phyloP scores from a whole-genome alignment of 2,113 vertebrate genomes.

The Choloepus hoffmanni region DNA sequence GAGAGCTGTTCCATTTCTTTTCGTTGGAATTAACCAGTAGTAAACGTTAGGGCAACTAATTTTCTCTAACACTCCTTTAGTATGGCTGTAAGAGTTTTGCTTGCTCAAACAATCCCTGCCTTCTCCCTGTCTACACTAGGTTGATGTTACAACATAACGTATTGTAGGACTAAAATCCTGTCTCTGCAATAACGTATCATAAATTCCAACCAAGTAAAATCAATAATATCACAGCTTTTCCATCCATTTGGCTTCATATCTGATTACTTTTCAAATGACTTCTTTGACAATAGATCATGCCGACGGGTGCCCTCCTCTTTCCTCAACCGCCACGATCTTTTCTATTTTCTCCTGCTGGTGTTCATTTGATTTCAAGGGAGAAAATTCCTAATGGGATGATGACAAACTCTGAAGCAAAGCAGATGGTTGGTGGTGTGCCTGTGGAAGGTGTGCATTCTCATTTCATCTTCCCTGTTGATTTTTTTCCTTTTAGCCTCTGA shows the following conservation, averaged over 20 bases:
- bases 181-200: not conserved
- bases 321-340: not conserved
- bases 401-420: not conserved
- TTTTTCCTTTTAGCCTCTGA: not conserved
- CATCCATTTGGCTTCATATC: not conserved
- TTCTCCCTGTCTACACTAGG: not conserved
- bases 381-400: not conserved
- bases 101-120: not conserved
- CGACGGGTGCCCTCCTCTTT: not conserved
- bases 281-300: slow-evolving; percentile 48
- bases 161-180: not conserved
- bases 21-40: slow-evolving; percentile 29
- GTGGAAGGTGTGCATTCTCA: not conserved
- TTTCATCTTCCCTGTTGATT: not conserved
- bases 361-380: slow-evolving; percentile 41
- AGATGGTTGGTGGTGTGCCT: not conserved
- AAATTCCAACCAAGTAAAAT: slow-evolving; percentile 60
- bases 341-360: not conserved
- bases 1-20: slow-evolving; percentile 35
- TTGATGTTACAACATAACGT: not conserved
- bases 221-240: not conserved
- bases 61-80: not conserved
- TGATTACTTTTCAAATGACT: slow-evolving; percentile 54
- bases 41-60: slow-evolving; percentile 17
- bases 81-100: slow-evolving; percentile 2